phyloP scores from a whole-genome alignment of 2,797 vertebrate species.

The Threskiornis aethiopicus region DNA sequence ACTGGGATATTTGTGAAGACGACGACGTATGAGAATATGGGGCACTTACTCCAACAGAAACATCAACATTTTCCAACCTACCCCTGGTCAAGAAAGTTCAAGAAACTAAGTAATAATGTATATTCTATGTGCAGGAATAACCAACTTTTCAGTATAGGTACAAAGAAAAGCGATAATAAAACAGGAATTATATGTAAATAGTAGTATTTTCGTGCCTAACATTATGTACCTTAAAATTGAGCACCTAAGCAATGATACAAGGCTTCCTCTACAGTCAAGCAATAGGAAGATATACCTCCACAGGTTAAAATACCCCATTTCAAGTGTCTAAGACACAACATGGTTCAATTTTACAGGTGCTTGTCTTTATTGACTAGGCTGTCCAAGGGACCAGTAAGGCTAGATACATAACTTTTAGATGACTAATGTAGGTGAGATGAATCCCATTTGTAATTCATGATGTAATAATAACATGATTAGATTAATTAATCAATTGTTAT shows the following conservation, averaged over 20 bases:
- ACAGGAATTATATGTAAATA: background rate
- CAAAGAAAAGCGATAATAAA: background rate
- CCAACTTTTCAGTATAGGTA: background rate
- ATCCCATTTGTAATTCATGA: background rate
- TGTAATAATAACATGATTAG: background rate
- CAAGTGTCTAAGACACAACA: background rate
- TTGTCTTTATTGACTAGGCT: background rate
- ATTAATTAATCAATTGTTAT: background rate
- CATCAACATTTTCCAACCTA: background rate
- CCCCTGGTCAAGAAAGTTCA: background rate
- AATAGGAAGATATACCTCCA: background rate
- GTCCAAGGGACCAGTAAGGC: background rate
- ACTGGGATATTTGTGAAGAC: background rate
- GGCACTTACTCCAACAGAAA: background rate
- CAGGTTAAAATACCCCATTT: background rate
- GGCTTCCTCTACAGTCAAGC: background rate
- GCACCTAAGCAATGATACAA: background rate
- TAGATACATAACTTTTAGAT: background rate
- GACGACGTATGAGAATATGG: background rate
- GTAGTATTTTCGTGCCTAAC: background rate
- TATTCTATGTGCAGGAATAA: background rate
- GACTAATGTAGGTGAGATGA: background rate
- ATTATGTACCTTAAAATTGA: background rate
- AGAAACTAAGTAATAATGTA: background rate
- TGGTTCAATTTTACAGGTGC: background rate